Base-by-base conservation (phyloP, 2,888 invertebrate species). In the Drosophila affinis region DNA sequence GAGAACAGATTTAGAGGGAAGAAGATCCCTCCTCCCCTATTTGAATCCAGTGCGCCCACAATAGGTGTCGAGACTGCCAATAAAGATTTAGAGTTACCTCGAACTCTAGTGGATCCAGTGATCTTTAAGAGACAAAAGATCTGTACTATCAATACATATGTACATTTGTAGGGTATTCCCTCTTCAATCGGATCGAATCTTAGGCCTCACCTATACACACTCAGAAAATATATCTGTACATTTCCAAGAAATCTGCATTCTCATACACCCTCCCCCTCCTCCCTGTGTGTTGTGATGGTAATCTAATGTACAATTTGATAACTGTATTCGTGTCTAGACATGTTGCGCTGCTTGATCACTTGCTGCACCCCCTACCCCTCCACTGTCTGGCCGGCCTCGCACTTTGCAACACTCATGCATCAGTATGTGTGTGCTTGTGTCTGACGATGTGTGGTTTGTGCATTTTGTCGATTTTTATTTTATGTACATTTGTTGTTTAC, bases 401-500 rank as follows among this genome's bases (percentile, higher is more conserved):
- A 81, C 79, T 81, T 77, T 85, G 81, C 79, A 84, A 68, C 39
- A 39, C 14, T 39, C 39, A 39, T 85, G 78, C 83, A 81, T 68
- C 65, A 84, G 46, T 27, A 45, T 63, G 27, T 61, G 61, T 73
- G 54, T 63, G 46, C 24, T 32, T 63, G 29, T 61, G 61, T 73
- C 52, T 63, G 39, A 29, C 21, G 45, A 51, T 18, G 27, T 68
- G 51, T 62, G 39, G 53, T 65, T 12, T 68, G 49, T 80, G 75
- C 77, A 80, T 85, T 79, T 76, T 85, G 86, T 82, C 81, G 78
- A 82, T 82, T 86, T 69, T 78, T 86, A 86, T 86, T 82, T 83
- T 81, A 83, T 83, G 81, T 83, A 84, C 81, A 81, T 84, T 87
- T 84, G 87, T 83, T 85, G 87, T 83, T 85, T 87, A 87, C 85